These are phyloP conservation scores for Holcopasites calliopsidis DNA, from an alignment of 1,140 invertebrate genomes.

Conservation along the genomic window DNA sequence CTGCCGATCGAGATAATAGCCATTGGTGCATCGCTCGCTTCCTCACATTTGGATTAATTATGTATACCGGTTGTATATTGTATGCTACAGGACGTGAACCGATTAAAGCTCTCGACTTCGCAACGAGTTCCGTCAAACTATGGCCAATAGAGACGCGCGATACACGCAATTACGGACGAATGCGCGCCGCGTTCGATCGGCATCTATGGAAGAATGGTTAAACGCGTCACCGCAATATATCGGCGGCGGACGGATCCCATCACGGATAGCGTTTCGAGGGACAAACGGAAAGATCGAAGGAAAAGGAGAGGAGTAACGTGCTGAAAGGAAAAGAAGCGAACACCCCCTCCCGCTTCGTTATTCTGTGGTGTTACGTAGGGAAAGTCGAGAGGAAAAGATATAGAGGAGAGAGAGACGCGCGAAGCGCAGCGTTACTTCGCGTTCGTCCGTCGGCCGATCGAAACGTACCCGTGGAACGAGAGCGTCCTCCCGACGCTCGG, in stretches of 20 bases:
- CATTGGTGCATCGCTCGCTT: slow-evolving; percentile 77
- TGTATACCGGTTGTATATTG: slow-evolving; percentile 68
- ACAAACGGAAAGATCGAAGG: slow-evolving; percentile 33
- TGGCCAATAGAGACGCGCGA: slow-evolving; percentile 62
- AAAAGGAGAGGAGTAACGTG: slow-evolving; percentile 4
- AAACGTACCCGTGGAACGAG: slow-evolving; percentile 33
- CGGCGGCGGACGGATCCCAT: neutral
- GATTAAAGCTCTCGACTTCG: slow-evolving; percentile 73
- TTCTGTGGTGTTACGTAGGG: slow-evolving; percentile 73
- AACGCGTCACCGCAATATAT: slow-evolving; percentile 39
- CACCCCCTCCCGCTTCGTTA: slow-evolving; percentile 70
- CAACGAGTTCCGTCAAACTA: slow-evolving; percentile 75
- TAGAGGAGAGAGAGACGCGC: too few species aligned
- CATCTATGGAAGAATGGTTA: slow-evolving; percentile 30
- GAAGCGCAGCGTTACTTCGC: neutral
- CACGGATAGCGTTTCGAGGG: slow-evolving; percentile 57
- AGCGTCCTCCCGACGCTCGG: slow-evolving; percentile 62
- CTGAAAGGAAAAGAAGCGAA: neutral
- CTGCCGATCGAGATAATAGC: slow-evolving; percentile 71
- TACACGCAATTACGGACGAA: slow-evolving; percentile 56
- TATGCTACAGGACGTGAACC: slow-evolving; percentile 79
- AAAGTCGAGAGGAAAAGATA: slow-evolving; percentile 25
- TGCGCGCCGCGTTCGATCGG: slow-evolving; percentile 36
- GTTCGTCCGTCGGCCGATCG: too few species aligned
- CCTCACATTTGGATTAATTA: slow-evolving; percentile 61